Percentiles rank a stretch among this genome's conserved stretches.
phyloP scores from a whole-genome alignment of 2,113 vertebrate species.

The Malurus alboscapulatus region DNA sequence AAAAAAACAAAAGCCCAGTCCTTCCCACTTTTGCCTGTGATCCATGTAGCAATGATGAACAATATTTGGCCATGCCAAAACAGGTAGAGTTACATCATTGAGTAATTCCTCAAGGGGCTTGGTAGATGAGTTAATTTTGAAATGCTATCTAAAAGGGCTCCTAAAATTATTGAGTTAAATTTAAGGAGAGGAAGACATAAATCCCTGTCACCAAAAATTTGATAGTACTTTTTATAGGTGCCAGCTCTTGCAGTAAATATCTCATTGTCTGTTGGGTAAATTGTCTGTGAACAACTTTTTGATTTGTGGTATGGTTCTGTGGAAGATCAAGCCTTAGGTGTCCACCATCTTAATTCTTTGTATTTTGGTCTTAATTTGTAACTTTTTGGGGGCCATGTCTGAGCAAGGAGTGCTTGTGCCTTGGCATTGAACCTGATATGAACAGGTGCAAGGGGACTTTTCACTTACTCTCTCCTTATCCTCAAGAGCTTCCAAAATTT shows the following conservation, averaged over 20 bases:
- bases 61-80: background rate
- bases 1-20: background rate
- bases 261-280: background rate
- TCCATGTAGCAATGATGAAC: background rate
- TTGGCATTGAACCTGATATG: background rate
- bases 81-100: background rate
- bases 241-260: background rate
- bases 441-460: background rate
- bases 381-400: background rate
- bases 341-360: background rate
- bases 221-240: background rate
- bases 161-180: background rate
- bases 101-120: background rate
- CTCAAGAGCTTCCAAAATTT: background rate
- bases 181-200: background rate
- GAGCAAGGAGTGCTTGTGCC: background rate
- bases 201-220: background rate
- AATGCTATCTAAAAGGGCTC: background rate
- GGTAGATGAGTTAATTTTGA: background rate
- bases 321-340: background rate
- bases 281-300: background rate
- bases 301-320: background rate
- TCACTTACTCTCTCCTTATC: background rate
- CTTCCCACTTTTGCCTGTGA: background rate
- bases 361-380: background rate